phyloP scores from a whole-genome alignment of 2,113 vertebrate genomes.

The Calypte anna region DNA sequence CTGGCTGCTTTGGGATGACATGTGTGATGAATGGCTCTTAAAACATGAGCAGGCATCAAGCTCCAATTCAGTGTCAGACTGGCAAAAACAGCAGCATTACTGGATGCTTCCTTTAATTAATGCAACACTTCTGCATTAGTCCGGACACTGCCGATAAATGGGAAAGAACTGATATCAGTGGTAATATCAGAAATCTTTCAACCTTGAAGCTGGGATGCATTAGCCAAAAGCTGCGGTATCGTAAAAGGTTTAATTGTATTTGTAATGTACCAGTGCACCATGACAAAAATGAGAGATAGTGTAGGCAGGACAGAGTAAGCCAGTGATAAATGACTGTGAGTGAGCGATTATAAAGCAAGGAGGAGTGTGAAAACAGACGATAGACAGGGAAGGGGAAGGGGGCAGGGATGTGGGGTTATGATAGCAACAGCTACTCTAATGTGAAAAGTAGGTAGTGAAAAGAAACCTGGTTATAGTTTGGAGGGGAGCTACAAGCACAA shows the following conservation, averaged over 20 bases:
- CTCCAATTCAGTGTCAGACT: slow-evolving; percentile 89
- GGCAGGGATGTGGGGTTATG: slow-evolving; percentile 26
- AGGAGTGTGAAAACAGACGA: slow-evolving; percentile 79
- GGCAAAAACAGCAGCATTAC: slow-evolving; percentile 82
- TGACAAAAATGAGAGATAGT: slow-evolving; percentile 84
- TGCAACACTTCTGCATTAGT: slow-evolving; percentile 81
- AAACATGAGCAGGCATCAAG: slow-evolving; percentile 91
- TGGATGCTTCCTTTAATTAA: slow-evolving; percentile 94
- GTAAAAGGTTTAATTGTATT: slow-evolving; percentile 86
- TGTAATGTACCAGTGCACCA: slow-evolving; percentile 85
- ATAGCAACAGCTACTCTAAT: slow-evolving; percentile 54
- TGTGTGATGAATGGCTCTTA: slow-evolving; percentile 96
- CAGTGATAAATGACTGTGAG: slow-evolving; percentile 84
- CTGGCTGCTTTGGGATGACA: slow-evolving; percentile 92
- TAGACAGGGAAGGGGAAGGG: slow-evolving; percentile 65
- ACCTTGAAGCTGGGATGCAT: slow-evolving; percentile 81
- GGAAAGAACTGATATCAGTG: slow-evolving; percentile 79
- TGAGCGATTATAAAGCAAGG: slow-evolving; percentile 73
- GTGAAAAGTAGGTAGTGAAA: slow-evolving; percentile 45
- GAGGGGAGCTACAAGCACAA: not conserved
- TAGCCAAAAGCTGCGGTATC: slow-evolving; percentile 80
- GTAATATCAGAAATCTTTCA: slow-evolving; percentile 87
- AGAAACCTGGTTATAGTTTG: slow-evolving; percentile 46
- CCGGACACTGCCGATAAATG: slow-evolving; percentile 82
- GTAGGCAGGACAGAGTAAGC: slow-evolving; percentile 68